phyloP scores from a whole-genome alignment of 2,113 vertebrate genomes.

The Sprattus sprattus region DNA sequence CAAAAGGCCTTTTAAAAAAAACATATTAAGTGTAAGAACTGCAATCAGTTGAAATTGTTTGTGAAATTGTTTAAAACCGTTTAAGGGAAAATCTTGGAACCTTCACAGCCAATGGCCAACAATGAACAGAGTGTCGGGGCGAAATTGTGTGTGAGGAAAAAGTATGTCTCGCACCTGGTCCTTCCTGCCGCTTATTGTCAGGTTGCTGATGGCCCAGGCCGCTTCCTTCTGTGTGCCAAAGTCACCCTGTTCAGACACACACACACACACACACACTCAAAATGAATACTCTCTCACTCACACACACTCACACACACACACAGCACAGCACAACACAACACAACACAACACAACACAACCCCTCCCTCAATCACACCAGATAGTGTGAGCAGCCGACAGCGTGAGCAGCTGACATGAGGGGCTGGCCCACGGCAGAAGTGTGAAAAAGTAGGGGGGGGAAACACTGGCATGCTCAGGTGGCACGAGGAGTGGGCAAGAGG shows the following conservation, averaged over 20 bases:
- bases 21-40: neutral
- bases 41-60: neutral
- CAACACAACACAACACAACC: neutral
- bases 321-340: neutral
- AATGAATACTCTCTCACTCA: neutral
- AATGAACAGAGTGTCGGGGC: too few species aligned
- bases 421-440: neutral
- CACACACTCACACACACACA: neutral
- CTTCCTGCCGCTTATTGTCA: conserved; percentile 99
- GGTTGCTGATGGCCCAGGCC: conserved; percentile 99
- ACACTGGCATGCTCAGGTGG: neutral
- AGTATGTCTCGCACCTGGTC: conserved; percentile 83
- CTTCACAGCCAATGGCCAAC: neutral
- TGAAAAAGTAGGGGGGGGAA: neutral
- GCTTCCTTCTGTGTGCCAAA: conserved; percentile 99
- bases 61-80: too few species aligned
- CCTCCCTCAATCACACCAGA: neutral
- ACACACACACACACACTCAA: neutral
- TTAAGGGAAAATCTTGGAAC: neutral
- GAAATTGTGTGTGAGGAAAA: neutral
- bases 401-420: neutral
- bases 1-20: neutral
- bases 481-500: neutral
- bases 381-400: neutral
- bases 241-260: conserved; percentile 79